These are phyloP conservation scores for Pandion haliaetus DNA, from an alignment of 2,113 vertebrate genomes.

Conservation along the genomic window DNA sequence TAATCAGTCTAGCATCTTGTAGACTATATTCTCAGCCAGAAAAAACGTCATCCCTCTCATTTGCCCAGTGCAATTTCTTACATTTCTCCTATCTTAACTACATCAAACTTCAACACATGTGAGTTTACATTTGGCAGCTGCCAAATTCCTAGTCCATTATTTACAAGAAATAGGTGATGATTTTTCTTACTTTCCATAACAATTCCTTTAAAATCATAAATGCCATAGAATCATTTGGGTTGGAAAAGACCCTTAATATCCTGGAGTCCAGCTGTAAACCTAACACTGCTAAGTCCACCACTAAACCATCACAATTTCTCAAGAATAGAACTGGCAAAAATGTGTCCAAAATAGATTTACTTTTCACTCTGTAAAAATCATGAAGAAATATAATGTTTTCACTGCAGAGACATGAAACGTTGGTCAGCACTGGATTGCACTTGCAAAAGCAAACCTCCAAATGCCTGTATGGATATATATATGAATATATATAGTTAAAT, in stretches of 20 bases:
- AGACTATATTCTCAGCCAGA: not conserved
- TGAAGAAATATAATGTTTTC: not conserved
- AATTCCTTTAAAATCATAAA: not conserved
- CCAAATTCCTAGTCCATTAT: not conserved
- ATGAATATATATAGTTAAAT: not conserved
- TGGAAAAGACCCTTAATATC: not conserved
- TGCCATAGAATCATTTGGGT: not conserved
- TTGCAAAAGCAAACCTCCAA: not conserved
- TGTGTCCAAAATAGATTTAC: not conserved
- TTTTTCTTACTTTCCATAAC: not conserved
- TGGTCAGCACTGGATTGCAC: not conserved
- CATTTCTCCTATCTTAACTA: not conserved
- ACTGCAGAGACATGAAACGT: not conserved
- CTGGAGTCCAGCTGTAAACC: not conserved
- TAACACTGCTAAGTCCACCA: not conserved
- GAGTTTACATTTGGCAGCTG: not conserved
- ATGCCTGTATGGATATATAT: not conserved
- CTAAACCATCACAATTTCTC: not conserved
- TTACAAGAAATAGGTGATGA: not conserved
- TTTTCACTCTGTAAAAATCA: not conserved
- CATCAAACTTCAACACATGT: not conserved
- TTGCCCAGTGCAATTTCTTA: not conserved
- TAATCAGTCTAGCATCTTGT: not conserved
- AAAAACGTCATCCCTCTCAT: not conserved
- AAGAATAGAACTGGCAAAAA: not conserved